Base-by-base conservation (phyloP, 2,113 vertebrate genomes). In the Halcyon malimbica region DNA sequence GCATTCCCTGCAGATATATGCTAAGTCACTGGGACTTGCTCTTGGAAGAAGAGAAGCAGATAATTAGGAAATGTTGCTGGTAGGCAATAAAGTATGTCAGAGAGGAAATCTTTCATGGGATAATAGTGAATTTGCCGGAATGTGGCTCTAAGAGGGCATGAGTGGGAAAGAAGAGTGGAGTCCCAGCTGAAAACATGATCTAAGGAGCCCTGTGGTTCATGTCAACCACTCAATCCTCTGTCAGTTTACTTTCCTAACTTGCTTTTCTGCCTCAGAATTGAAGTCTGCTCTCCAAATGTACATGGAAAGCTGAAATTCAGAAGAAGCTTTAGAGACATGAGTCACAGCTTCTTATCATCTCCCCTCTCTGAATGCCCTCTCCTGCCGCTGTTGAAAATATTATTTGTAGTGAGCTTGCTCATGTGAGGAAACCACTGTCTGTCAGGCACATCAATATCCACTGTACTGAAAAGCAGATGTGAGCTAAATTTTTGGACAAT, bases 401-500 rank as follows among this genome's bases (percentile, higher is more conserved):
- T 90, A 86, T 78, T 92, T 75, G 67, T 89, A 81, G 91, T 77
- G 54, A 86, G 31, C 50, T 90, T 93, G n/a, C 63, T 83, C 54
- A 60, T 60, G 62, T 83, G 80, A 69, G 54, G 71, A 78, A 92
- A 54, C 76, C 37, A 46, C 42, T 89, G 68, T n/a, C 71, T 93
- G 90, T 89, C 83, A 83, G 86, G 63, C 25, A 80, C 76, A 63
- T 59, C 83, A 89, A 90, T 86, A 96, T 74, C 71, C 50, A 57
- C 54, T 33, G 31, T 25, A 29, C 67, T 86, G 90, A 80, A 94
- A 97, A 95, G 41, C 59, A 92, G 63, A 86, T 81, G 60, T 62
- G 48, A 93, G 35, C 56, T 90, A 86, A 86, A 86, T 50, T 91
- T 93, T 94, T 77, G 95, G 83, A 92, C 82, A 92, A 77, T 33